phyloP scores from a whole-genome alignment of 2,113 vertebrate species.

The Perca fluviatilis region DNA sequence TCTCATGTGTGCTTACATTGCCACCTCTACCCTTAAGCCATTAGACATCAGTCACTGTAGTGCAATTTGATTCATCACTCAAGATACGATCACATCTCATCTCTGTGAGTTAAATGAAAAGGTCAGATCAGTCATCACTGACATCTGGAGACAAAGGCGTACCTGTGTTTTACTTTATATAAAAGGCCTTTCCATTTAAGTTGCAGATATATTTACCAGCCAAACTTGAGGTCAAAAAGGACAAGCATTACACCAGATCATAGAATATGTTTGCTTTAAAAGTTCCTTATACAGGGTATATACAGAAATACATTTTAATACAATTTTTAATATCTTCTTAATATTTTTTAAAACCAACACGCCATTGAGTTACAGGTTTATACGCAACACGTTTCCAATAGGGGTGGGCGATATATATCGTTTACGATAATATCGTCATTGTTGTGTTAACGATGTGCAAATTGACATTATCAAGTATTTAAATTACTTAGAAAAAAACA shows the following conservation, averaged over 20 bases:
- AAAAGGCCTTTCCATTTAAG: not conserved
- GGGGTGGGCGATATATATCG: no score
- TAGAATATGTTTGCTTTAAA: not conserved
- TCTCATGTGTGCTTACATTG: not conserved
- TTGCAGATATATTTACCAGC: not conserved
- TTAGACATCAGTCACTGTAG: conserved; percentile 7
- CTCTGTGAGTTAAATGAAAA: conserved; percentile 26
- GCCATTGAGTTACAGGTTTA: no score
- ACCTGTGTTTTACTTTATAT: conserved; percentile 1
- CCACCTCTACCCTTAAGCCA: conserved; percentile 14
- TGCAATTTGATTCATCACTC: conserved; percentile 16
- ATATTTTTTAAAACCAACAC: no score
- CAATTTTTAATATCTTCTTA: no score
- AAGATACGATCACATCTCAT: not conserved
- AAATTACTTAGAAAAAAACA: no score
- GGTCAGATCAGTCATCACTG: conserved; percentile 9
- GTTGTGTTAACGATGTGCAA: no score
- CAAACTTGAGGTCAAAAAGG: not conserved
- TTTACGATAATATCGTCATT: no score
- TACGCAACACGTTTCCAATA: no score
- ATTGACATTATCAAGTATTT: no score
- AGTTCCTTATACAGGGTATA: no score
- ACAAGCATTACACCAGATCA: not conserved
- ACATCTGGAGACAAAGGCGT: not conserved
- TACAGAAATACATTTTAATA: no score